phyloP scores from a whole-genome alignment of 1,140 invertebrate genomes.

The Aphaenogaster ashmeadi region DNA sequence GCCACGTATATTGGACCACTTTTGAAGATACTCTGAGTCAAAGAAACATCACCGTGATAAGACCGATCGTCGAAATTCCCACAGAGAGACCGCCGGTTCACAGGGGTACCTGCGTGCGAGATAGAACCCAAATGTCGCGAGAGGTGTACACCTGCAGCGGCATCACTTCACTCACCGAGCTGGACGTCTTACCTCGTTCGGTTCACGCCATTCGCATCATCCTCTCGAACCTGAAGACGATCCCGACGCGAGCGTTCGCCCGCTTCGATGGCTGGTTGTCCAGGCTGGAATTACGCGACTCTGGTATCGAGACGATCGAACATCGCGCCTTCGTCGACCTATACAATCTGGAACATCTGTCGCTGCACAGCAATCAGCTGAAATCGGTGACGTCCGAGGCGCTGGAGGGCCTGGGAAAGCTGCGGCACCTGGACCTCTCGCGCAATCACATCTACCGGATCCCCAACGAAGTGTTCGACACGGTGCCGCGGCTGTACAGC shows the following conservation, averaged over 20 bases:
- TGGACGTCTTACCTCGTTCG: slow-evolving; percentile 57
- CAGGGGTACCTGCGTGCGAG: slow-evolving; percentile 45
- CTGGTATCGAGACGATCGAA: slow-evolving; percentile 75
- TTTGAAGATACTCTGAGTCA: slow-evolving; percentile 58
- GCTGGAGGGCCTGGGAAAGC: slow-evolving; percentile 59
- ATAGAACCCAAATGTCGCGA: slow-evolving; percentile 1
- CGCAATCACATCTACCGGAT: slow-evolving; percentile 77
- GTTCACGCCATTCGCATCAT: slow-evolving; percentile 70
- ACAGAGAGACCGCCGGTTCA: slow-evolving; percentile 13
- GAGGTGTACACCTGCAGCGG: slow-evolving; percentile 60
- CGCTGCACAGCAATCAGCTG: slow-evolving; percentile 73
- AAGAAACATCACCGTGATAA: slow-evolving; percentile 50
- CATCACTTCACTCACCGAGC: slow-evolving; percentile 59
- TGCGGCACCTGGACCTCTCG: slow-evolving; percentile 74
- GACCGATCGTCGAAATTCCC: slow-evolving; percentile 42
- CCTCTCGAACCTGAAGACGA: slow-evolving; percentile 67
- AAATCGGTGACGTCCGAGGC: slow-evolving; percentile 60
- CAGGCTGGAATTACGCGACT: slow-evolving; percentile 76
- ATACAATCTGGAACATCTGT: slow-evolving; percentile 67
- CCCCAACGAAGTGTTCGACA: slow-evolving; percentile 75
- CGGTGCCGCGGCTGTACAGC: slow-evolving; percentile 59
- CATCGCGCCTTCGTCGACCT: slow-evolving; percentile 72
- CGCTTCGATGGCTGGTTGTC: slow-evolving; percentile 76
- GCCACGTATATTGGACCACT: slow-evolving; percentile 65
- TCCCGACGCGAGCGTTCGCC: slow-evolving; percentile 61